These are phyloP conservation scores for Epizoanthus ramosus DNA, from an alignment of 92 coral and sea anemone genomes.

Conservation along the genomic window DNA sequence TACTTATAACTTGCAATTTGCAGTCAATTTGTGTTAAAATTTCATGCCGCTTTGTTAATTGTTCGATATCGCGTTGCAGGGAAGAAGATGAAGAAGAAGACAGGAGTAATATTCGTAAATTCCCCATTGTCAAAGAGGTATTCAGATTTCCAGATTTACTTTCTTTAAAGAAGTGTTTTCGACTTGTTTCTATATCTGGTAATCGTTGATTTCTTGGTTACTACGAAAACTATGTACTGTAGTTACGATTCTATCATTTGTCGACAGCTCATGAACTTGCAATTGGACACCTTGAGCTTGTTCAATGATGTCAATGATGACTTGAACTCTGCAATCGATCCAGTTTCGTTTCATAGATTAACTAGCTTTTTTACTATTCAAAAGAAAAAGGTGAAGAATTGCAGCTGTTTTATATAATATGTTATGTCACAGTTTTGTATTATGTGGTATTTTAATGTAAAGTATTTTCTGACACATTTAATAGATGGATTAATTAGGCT, in stretches of 20 bases:
- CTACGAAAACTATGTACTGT: neutral
- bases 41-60: neutral
- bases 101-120: constrained; percentile 67
- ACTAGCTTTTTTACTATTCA: too few relatives aligned
- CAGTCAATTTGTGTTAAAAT: neutral
- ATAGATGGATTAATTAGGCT: too few relatives aligned
- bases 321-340: too few relatives aligned
- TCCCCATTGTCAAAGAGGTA: constrained; percentile 92
- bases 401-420: neutral
- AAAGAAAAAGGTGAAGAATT: neutral
- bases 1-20: neutral
- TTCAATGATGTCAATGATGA: too few relatives aligned
- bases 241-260: too few relatives aligned
- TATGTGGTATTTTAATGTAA: too few relatives aligned
- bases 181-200: neutral
- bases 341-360: too few relatives aligned
- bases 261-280: too few relatives aligned
- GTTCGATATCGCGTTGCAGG: constrained; percentile 46
- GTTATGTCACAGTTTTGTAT: too few relatives aligned
- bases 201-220: neutral
- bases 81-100: constrained; percentile 88
- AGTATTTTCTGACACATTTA: too few relatives aligned
- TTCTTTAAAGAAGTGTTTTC: neutral
- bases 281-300: too few relatives aligned
- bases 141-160: constrained; percentile 7